Evolutionary conservation across 2,888 invertebrate species (phyloP).

Genomic region (Onthophagus sagittarius): DNA sequence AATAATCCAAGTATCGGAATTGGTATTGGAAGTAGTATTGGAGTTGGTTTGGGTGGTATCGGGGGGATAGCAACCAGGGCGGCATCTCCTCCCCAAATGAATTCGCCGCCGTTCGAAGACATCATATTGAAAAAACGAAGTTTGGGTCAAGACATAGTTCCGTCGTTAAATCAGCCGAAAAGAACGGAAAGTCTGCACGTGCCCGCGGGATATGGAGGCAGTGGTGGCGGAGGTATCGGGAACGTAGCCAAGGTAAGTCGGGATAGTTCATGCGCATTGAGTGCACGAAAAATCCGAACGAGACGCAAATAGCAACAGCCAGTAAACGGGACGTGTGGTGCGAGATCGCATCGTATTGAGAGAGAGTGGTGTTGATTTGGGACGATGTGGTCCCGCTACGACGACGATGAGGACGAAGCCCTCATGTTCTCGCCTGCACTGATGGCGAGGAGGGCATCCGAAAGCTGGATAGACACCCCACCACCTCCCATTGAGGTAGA

Average conservation of each 20-base stretch:
- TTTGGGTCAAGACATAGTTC: conserved; percentile 84
- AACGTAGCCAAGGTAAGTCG: neutral
- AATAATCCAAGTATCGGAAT: neutral
- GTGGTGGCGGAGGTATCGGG: conserved; percentile 4
- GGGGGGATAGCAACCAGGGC: conserved; percentile 31
- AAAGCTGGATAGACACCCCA: conserved; percentile 87
- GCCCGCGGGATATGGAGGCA: conserved; percentile 49
- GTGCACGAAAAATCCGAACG: conserved; percentile 10
- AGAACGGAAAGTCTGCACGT: conserved; percentile 87
- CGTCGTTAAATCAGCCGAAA: conserved; percentile 83
- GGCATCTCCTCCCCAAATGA: conserved; percentile 50
- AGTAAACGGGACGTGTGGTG: neutral
- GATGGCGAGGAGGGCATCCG: conserved; percentile 79
- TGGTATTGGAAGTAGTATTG: too few species aligned
- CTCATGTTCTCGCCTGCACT: conserved; percentile 84
- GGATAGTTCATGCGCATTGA: conserved; percentile 15
- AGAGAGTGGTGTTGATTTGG: neutral
- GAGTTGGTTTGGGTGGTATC: neutral
- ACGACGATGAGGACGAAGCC: conserved; percentile 80
- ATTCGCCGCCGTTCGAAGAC: conserved; percentile 72
- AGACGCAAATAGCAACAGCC: conserved; percentile 21
- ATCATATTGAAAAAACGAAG: conserved; percentile 74
- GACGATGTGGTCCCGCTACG: conserved; percentile 66
- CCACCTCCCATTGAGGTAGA: conserved; percentile 70
- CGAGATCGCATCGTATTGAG: neutral